Evolutionary conservation across 2,797 vertebrate genomes (phyloP), one percentile per base, ranked within the genome.

Genomic region (Synaphobranchus kaupii): DNA sequence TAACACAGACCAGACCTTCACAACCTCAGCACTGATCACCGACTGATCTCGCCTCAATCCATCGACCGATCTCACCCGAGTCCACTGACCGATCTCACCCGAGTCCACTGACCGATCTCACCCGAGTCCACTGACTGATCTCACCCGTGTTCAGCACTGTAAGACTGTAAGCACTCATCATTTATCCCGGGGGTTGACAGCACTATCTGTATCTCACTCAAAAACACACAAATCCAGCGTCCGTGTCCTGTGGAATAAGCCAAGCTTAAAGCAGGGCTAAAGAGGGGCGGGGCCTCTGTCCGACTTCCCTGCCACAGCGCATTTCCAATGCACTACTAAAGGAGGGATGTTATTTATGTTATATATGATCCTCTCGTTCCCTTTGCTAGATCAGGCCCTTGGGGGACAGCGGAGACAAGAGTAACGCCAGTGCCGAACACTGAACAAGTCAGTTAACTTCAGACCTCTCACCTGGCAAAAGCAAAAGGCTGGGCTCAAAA

Each of bases 381-480:
- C 66, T 91, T 92, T 86, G 92, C 83, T 92, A 93, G 94, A 94
- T 94, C 93, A 92, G 89, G 93, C 94, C 91, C 94, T 90, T 91
- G 93, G 94, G 66, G 66, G 22, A 25, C 56, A 95, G 95, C 94
- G 91, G 92, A 91, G 92, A 93, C 93, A 92, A 96, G 95, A 95
- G 93, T 92, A 91, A 91, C 84, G 76, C 94, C 94, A 12, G 10
- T 0, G 47, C 88, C 86, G 89, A 92, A 84, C 90, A 90, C 93
- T 89, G 39, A 39, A 39, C 39, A 39, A 39, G 39, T 92, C 91
- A 90, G 91, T 93, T 92, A 92, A 92, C 92, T 93, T 87, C 78
- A 71, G 90, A 92, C 94, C 92, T 92, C 92, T 94, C 93, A 95
- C 94, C 95, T 95, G 94, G 93, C 92, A 93, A 90, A 93, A 85